phyloP scores from a whole-genome alignment of 2,113 vertebrate genomes.

The Neodontobutis hainanensis region DNA sequence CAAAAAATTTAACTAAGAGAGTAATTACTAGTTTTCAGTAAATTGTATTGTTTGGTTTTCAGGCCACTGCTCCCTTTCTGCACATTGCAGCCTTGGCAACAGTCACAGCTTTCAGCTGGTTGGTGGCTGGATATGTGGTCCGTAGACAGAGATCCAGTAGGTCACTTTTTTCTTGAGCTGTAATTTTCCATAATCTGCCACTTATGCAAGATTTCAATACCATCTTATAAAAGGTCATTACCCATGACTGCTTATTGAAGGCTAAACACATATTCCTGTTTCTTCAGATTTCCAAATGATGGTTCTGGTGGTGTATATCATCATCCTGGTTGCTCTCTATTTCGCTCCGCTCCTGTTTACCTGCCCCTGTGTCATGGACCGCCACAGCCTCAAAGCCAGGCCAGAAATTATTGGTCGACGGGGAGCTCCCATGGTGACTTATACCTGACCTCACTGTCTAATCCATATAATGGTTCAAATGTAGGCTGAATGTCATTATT shows the following conservation, averaged over 20 bases:
- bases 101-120: constrained; percentile 89
- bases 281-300: constrained; percentile 84
- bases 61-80: constrained; percentile 95
- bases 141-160: constrained; percentile 88
- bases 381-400: constrained; percentile 80
- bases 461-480: constrained; percentile 23
- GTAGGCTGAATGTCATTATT: background rate
- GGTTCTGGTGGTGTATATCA: constrained; percentile 82
- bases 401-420: constrained; percentile 88
- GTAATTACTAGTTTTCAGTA: background rate
- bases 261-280: background rate
- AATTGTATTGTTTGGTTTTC: constrained; percentile 22
- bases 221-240: background rate
- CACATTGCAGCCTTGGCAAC: constrained; percentile 88
- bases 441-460: constrained; percentile 27
- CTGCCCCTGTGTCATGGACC: constrained; percentile 96
- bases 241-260: background rate
- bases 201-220: background rate
- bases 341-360: constrained; percentile 89
- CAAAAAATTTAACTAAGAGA: too few species aligned
- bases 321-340: constrained; percentile 84
- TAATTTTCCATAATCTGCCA: background rate
- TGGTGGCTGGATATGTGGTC: constrained; percentile 88
- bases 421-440: constrained; percentile 90
- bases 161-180: constrained; percentile 56